These are phyloP conservation scores for Mormyrops attenuatus DNA, from an alignment of 2,797 vertebrate species.

Conservation along the genomic window DNA sequence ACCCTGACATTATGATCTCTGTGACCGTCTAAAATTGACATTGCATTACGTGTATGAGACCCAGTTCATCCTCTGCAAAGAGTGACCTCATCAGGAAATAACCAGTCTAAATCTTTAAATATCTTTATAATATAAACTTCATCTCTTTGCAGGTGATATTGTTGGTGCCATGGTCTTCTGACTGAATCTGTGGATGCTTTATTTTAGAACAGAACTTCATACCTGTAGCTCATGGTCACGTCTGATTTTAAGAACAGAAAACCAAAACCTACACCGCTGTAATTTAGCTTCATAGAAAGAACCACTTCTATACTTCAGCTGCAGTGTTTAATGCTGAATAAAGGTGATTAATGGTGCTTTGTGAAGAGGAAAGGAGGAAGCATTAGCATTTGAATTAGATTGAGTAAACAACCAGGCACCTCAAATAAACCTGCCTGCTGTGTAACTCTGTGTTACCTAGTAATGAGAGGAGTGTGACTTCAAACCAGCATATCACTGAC, in stretches of 20 bases:
- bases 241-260: background rate
- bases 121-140: background rate
- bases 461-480: background rate
- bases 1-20: background rate
- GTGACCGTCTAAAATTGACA: background rate
- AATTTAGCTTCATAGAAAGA: background rate
- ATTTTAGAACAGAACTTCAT: background rate
- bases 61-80: background rate
- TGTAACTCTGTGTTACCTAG: background rate
- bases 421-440: background rate
- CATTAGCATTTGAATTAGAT: background rate
- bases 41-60: background rate
- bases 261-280: background rate
- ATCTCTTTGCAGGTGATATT: background rate
- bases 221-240: background rate
- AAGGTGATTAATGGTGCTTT: conserved; percentile 3
- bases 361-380: background rate
- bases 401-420: background rate
- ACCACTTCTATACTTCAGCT: background rate
- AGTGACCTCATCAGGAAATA: background rate
- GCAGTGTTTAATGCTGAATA: background rate
- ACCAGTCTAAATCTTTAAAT: background rate
- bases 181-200: background rate
- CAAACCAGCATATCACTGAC: background rate
- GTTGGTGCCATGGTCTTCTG: background rate